Evolutionary conservation across 2,888 invertebrate genomes (phyloP), one percentile per base, ranked within the genome.

Genomic region (Sacculina carcini): DNA sequence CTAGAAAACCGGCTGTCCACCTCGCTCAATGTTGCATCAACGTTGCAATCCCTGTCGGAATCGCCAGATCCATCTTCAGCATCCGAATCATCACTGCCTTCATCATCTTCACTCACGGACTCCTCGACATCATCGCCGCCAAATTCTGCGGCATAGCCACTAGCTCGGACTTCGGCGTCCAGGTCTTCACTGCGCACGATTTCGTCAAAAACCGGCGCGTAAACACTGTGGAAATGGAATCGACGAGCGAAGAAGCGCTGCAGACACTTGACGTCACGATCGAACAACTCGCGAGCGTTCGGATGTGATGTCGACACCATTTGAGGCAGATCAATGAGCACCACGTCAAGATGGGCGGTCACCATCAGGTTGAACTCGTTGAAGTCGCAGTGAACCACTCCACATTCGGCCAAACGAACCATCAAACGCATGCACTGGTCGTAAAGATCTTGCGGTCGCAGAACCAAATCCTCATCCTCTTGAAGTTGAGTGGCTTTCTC

Each of bases 361-460:
- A 73, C 54, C 79, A 99, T 86, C 55, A 99, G 76, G 66, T 98
- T 98, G 67, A 99, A 98, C 68, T 98, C 98, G 64, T 99, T 98
- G 65, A 94, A 98, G 70, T 98, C 98, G 0, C 94, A 86, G 65
- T 98, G 98, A 59, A 99, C 96, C 3, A 99, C 85, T 0, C 98
- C 98, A 61, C 83, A 79, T 68, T 85, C 82, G 24, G 82, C 98
- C 50, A 99, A 73, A 38, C 77, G 74, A 0, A 94, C 78, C 48
- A 98, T 81, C 28, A 96, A 69, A 60, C 83, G 75, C 94, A 98
- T 94, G 53, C 96, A 72, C 60, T 89, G 82, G 60, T 89, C 87
- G 63, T 92, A 98, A 0, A 96, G 70, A 2, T 69, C 69, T n/a
- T n/a, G n/a, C n/a, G n/a, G n/a, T n/a, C n/a, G n/a, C n/a, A n/a